phyloP scores from a whole-genome alignment of 2,113 vertebrate species.

The Melanerpes formicivorus region DNA sequence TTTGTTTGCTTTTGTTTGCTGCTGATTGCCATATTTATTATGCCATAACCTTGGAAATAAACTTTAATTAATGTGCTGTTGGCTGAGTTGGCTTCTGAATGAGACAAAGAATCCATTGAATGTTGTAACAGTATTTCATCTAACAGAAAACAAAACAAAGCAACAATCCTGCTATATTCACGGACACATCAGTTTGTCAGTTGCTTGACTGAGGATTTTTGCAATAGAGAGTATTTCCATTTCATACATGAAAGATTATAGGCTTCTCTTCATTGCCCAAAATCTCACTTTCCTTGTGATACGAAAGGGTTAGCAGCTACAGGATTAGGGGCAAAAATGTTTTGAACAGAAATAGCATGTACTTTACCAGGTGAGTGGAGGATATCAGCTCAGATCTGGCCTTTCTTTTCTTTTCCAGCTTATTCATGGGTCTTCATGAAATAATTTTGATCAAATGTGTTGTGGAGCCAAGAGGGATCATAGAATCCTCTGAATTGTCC shows the following conservation, averaged over 20 bases:
- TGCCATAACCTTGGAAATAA: not conserved
- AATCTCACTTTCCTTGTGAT: not conserved
- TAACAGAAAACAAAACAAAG: not conserved
- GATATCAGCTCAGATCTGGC: not conserved
- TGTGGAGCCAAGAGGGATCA: not conserved
- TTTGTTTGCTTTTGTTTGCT: not conserved
- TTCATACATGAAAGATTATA: not conserved
- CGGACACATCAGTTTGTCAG: not conserved
- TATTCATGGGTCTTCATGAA: too few relatives aligned
- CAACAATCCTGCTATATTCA: not conserved
- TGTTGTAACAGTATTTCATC: not conserved
- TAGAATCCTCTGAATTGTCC: not conserved
- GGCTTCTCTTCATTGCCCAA: not conserved
- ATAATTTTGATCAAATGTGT: not conserved
- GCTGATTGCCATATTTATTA: not conserved
- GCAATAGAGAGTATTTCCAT: not conserved
- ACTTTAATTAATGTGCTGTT: not conserved
- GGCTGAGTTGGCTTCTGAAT: not conserved
- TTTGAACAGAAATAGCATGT: not conserved
- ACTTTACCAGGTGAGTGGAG: not conserved
- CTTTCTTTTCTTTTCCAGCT: not conserved
- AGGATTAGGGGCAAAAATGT: not conserved
- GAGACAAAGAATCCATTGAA: not conserved
- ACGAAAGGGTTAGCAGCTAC: not conserved
- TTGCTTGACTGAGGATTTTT: not conserved